These are phyloP conservation scores for Scarus forsteni DNA, from an alignment of 2,797 vertebrate species.

Conservation along the genomic window DNA sequence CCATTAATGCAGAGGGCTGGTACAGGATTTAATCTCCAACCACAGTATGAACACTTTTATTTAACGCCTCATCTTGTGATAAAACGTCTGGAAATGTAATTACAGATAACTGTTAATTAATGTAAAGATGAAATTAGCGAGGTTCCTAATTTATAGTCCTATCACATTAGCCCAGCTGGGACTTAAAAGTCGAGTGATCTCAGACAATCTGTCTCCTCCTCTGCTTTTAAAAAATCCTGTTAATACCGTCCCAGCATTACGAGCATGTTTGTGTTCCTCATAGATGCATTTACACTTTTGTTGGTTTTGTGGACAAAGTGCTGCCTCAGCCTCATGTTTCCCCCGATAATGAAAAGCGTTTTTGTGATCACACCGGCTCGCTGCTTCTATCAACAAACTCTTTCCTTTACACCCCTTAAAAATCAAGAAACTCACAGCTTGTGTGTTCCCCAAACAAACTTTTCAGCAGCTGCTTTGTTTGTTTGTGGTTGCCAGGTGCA, in stretches of 20 bases:
- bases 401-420: constrained; percentile 29
- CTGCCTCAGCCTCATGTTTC: constrained; percentile 36
- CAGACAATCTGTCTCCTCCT: background rate
- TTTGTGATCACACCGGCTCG: constrained; percentile 39
- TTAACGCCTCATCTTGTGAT: constrained; percentile 10
- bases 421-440: constrained; percentile 28
- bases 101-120: background rate
- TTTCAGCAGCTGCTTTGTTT: constrained; percentile 25
- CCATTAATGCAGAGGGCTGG: background rate
- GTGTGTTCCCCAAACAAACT: constrained; percentile 35
- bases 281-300: constrained; percentile 1
- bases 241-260: background rate
- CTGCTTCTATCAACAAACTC: constrained; percentile 38
- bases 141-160: background rate
- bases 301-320: constrained; percentile 24
- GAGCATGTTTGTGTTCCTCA: constrained; percentile 3
- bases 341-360: constrained; percentile 46
- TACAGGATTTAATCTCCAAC: background rate
- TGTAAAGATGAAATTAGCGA: background rate
- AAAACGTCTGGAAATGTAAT: constrained; percentile 4
- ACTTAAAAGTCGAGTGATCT: background rate
- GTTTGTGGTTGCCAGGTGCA: constrained; percentile 38
- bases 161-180: background rate
- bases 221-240: background rate
- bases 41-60: constrained; percentile 1